Evolutionary conservation across 1,140 invertebrate genomes (phyloP).

Genomic region (Tetragnatha versicolor): DNA sequence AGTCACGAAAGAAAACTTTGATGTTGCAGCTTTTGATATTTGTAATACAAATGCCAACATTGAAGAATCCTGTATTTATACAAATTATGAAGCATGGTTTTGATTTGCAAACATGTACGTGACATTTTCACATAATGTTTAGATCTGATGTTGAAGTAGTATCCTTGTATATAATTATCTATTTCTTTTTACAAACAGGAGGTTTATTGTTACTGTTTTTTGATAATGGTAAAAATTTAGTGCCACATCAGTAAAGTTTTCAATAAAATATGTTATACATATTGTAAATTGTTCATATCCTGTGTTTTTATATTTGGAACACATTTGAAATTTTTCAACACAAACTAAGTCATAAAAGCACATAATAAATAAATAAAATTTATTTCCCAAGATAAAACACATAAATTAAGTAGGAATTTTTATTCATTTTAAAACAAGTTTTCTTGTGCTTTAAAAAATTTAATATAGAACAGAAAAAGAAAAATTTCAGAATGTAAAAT

Average conservation of each 20-base stretch:
- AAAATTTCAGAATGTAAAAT: no score
- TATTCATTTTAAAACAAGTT: no score
- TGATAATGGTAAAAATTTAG: conserved; percentile 44
- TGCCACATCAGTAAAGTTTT: conserved; percentile 28
- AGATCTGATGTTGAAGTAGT: conserved; percentile 39
- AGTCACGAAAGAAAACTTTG: conserved; percentile 4
- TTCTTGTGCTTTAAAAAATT: no score
- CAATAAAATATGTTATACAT: conserved; percentile 29
- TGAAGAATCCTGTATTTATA: conserved; percentile 8
- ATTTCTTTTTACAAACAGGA: conserved; percentile 27
- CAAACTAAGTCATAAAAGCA: no score
- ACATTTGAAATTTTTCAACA: no score
- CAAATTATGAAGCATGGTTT: conserved; percentile 9
- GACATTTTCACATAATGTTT: conserved; percentile 24
- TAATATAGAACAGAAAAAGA: no score
- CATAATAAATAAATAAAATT: no score
- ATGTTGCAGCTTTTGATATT: conserved; percentile 10
- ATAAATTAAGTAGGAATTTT: no score
- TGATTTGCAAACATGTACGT: conserved; percentile 38
- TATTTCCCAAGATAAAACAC: no score
- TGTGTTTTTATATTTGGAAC: no score
- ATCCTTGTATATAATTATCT: conserved; percentile 42
- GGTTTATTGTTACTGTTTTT: conserved; percentile 47
- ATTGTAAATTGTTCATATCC: no score
- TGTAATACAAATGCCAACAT: background rate